phyloP scores from a whole-genome alignment of 2,797 vertebrate species.

The Anabacerthia variegaticeps region DNA sequence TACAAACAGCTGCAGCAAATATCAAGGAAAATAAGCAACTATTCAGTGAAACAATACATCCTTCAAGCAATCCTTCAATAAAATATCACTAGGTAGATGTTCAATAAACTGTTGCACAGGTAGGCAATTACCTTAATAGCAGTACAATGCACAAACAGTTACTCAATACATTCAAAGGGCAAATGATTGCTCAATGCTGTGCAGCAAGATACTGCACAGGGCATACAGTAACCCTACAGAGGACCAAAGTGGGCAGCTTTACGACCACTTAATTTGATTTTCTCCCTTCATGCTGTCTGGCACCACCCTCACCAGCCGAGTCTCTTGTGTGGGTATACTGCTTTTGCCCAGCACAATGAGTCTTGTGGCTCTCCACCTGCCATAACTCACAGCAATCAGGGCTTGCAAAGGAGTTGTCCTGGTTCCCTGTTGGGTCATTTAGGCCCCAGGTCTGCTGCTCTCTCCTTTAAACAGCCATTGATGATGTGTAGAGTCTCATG shows the following conservation, averaged over 20 bases:
- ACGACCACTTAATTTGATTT: neutral
- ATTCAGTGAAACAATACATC: neutral
- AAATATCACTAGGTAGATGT: conserved; percentile 4
- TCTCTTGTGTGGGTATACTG: neutral
- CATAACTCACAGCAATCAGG: neutral
- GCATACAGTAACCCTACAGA: neutral
- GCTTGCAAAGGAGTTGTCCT: neutral
- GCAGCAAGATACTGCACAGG: neutral
- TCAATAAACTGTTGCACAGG: neutral
- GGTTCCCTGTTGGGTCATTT: neutral
- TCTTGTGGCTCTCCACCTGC: neutral
- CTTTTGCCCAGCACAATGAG: neutral
- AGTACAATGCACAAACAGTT: neutral
- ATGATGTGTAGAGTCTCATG: neutral
- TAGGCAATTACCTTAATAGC: neutral
- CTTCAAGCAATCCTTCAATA: neutral
- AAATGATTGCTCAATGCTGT: neutral
- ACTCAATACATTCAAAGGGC: neutral
- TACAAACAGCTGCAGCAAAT: neutral
- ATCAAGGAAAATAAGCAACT: neutral
- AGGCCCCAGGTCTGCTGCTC: neutral
- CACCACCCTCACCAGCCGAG: neutral
- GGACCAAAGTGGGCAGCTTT: neutral
- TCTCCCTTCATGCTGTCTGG: neutral
- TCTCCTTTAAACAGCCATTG: neutral